Evolutionary conservation across 2,113 vertebrate genomes (phyloP), one percentile per base, ranked within the genome.

Genomic region (Entomyzon cyanotis): DNA sequence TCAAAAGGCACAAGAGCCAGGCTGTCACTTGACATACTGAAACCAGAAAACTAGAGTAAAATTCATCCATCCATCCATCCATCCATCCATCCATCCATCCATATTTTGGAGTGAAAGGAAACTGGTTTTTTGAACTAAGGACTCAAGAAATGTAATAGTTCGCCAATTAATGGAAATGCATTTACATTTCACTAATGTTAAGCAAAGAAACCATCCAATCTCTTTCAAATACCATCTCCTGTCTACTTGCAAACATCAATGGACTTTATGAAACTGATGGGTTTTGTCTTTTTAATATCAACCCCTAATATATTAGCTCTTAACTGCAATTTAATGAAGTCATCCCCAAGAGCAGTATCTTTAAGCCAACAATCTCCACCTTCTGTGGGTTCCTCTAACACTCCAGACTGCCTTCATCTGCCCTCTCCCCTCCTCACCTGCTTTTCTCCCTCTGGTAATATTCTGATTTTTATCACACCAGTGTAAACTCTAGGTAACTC

Each of bases 311-410:
- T 50, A 75, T 25, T 75, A 73, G 64, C 30, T 79, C 19, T 63
- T 79, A 64, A 79, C 30, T 35, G n/a, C 78, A 63, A 22, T 84
- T 71, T 82, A 52, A 95, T 74, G 77, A 96, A 96, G 92, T 46
- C 73, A 84, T 75, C 49, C 68, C 62, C 69, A 84, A 79, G n/a
- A 85, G 63, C 58, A 80, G 65, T 7, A 56, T 44, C 62, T 68
- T 68, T 82, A 68, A 75, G 17, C 12, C 80, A 96, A 84, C 39
- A 50, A 30, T 50, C 71, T 73, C 60, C 52, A 55, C 53, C 23
- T 69, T 86, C 60, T 59, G 22, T 53, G 44, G 37, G 15, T 55
- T 88, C 27, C 73, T 62, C 65, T 63, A 71, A 68, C 19, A 37
- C 25, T 74, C 37, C 21, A n/a, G 41, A 50, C 42, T 75, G 39